Conservation (phyloP, 2,888 invertebrate species). For the Polymixis lichenea region DNA sequence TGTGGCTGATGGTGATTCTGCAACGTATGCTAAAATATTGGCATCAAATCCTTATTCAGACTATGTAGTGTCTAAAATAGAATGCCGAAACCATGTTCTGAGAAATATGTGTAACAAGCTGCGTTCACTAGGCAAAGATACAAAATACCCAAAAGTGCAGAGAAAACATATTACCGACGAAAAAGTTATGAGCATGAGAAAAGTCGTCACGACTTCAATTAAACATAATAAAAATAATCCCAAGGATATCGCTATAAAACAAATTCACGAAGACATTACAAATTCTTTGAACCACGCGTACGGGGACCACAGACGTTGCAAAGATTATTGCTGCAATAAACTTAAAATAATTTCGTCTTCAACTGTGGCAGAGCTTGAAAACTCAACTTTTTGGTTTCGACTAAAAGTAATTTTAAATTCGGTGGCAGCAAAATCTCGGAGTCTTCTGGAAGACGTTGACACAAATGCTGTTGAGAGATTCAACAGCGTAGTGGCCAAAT, state of each 20-base stretch:
- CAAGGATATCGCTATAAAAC: not conserved
- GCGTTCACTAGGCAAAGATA: no score
- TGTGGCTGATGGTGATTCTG: no score
- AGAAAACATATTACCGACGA: not conserved
- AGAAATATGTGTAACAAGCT: no score
- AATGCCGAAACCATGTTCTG: no score
- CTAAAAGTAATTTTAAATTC: conserved; percentile 18
- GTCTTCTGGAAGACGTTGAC: conserved; percentile 10
- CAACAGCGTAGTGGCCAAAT: conserved; percentile 17
- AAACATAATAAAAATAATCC: conserved; percentile 5
- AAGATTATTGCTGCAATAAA: conserved; percentile 5
- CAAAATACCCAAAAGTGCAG: not conserved
- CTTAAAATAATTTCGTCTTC: conserved; percentile 5
- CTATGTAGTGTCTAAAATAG: no score
- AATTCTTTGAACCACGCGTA: conserved; percentile 17
- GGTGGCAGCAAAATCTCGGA: conserved; percentile 14
- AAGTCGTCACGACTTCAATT: conserved; percentile 11
- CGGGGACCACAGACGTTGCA: conserved; percentile 14
- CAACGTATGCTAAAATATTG: no score
- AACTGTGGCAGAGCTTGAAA: conserved; percentile 17
- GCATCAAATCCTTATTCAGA: no score
- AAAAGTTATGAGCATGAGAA: conserved; percentile 15
- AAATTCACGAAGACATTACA: conserved; percentile 11
- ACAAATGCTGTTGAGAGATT: conserved; percentile 14
- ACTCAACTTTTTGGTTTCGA: conserved; percentile 11